Evolutionary conservation across 2,888 invertebrate species (phyloP).

Genomic region (Dromius quadrimaculatus): DNA sequence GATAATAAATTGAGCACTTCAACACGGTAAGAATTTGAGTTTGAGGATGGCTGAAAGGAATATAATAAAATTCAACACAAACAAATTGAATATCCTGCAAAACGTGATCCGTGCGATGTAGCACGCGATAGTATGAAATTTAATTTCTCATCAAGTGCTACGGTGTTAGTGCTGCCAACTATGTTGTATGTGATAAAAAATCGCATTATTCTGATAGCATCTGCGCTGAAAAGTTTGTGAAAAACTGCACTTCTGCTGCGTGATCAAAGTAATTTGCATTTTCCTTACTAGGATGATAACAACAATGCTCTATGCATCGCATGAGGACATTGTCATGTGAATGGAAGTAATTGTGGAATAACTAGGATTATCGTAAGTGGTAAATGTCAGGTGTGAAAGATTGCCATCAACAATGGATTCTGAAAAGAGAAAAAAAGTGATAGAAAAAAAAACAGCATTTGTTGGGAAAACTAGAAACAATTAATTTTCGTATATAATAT

Average conservation of each 20-base stretch:
- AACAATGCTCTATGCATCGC: conserved; percentile 18
- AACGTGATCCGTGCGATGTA: conserved; percentile 29
- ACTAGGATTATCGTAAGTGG: conserved; percentile 10
- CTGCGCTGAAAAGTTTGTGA: conserved; percentile 39
- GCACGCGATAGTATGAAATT: conserved; percentile 20
- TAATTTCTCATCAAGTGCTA: conserved; percentile 33
- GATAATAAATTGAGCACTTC: conserved; percentile 25
- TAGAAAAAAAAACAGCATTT: too few species aligned
- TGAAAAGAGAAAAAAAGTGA: too few species aligned
- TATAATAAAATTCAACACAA: conserved; percentile 32
- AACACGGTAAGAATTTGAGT: not conserved
- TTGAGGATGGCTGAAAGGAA: conserved; percentile 13
- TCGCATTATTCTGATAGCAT: conserved; percentile 38
- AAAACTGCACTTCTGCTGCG: conserved; percentile 29
- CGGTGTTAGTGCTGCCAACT: conserved; percentile 20
- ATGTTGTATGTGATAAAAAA: conserved; percentile 38
- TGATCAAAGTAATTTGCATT: conserved; percentile 40
- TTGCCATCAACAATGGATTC: too few species aligned
- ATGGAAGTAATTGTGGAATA: conserved; percentile 1
- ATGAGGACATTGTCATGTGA: not conserved
- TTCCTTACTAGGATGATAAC: conserved; percentile 29
- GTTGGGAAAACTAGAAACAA: too few species aligned
- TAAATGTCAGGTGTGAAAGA: conserved; percentile 11
- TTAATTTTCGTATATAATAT: too few species aligned
- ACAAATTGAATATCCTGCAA: conserved; percentile 23